Evolutionary conservation across 2,888 invertebrate genomes (phyloP).

Genomic region (Listrodromus nycthemerus): DNA sequence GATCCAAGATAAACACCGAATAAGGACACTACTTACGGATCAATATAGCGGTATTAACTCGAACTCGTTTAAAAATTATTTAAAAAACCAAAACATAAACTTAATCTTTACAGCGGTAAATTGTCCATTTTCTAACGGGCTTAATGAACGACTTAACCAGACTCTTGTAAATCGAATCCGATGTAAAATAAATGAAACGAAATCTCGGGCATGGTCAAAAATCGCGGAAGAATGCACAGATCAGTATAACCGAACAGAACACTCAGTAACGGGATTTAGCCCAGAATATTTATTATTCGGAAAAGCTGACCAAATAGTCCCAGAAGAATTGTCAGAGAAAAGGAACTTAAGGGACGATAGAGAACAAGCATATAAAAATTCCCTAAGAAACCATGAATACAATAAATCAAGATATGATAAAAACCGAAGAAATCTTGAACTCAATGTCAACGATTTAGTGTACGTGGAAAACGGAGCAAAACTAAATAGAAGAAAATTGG

Average conservation of each 20-base stretch:
- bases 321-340: slow-evolving; percentile 62
- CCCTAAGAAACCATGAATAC: slow-evolving; percentile 64
- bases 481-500: slow-evolving; percentile 68
- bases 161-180: slow-evolving; percentile 70
- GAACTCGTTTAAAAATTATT: slow-evolving; percentile 65
- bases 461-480: slow-evolving; percentile 69
- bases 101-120: slow-evolving; percentile 68
- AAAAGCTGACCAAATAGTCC: slow-evolving; percentile 56
- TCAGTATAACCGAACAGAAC: slow-evolving; percentile 70
- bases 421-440: slow-evolving; percentile 61
- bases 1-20: slow-evolving; percentile 60
- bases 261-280: slow-evolving; percentile 68
- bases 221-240: slow-evolving; percentile 69
- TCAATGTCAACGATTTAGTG: slow-evolving; percentile 66
- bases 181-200: slow-evolving; percentile 68
- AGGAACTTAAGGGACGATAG: slow-evolving; percentile 61
- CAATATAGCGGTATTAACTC: slow-evolving; percentile 70
- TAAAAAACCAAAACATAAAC: slow-evolving; percentile 61
- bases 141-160: slow-evolving; percentile 71
- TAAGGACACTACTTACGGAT: slow-evolving; percentile 66
- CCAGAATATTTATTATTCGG: slow-evolving; percentile 69
- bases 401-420: slow-evolving; percentile 67
- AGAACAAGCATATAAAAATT: slow-evolving; percentile 65
- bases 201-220: slow-evolving; percentile 69
- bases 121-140: slow-evolving; percentile 68